Conservation (phyloP, 2,797 vertebrate genomes). For the Natrix natrix region DNA sequence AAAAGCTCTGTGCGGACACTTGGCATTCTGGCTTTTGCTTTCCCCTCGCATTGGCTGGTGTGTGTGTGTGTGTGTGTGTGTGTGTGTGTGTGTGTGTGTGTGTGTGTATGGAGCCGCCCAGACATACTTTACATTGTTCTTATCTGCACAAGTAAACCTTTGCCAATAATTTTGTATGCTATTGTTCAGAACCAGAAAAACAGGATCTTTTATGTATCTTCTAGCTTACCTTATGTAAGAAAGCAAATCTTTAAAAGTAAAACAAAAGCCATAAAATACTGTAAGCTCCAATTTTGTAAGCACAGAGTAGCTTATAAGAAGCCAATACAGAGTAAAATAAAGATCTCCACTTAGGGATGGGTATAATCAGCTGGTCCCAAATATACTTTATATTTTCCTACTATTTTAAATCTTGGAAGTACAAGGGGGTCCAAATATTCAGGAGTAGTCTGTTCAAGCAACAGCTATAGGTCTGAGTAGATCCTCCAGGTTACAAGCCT, state of each 20-base stretch:
- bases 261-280: background rate
- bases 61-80: too few species aligned
- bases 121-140: constrained; percentile 53
- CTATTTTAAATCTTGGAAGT: background rate
- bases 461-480: background rate
- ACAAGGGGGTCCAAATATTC: background rate
- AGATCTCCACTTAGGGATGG: background rate
- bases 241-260: background rate
- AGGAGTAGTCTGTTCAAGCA: background rate
- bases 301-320: background rate
- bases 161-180: constrained; percentile 34
- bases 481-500: background rate
- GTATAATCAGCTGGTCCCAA: background rate
- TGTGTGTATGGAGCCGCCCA: background rate
- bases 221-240: background rate
- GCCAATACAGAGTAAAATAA: background rate
- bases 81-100: too few species aligned
- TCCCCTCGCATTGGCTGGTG: too few species aligned
- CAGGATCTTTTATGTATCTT: background rate
- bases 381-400: background rate
- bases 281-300: background rate
- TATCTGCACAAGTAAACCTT: constrained; percentile 38
- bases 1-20: too few species aligned
- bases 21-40: too few species aligned
- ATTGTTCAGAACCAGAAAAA: constrained; percentile 38